Percentiles rank a stretch among this genome's conserved stretches.
phyloP scores from a whole-genome alignment of 2,797 vertebrate species.

The Sphenopsis melanotis region DNA sequence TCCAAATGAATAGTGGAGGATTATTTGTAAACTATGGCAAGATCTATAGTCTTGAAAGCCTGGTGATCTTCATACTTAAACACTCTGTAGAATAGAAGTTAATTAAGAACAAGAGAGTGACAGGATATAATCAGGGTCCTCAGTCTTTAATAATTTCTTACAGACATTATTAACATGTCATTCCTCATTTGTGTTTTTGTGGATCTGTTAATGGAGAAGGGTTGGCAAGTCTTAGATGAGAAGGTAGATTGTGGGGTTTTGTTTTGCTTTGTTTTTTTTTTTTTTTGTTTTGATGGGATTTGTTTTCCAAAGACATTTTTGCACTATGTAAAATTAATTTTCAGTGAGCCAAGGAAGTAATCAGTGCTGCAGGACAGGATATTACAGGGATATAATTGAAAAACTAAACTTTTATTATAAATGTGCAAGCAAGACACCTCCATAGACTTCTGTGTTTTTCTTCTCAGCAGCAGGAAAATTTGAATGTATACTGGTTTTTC shows the following conservation, averaged over 20 bases:
- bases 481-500: not conserved
- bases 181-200: not conserved
- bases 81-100: not conserved
- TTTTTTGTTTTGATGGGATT: not conserved
- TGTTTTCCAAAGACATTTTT: not conserved
- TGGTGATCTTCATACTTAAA: not conserved
- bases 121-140: not conserved
- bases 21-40: not conserved
- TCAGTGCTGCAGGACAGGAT: not conserved
- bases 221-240: not conserved
- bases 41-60: not conserved
- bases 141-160: not conserved
- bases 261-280: not conserved
- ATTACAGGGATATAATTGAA: not conserved
- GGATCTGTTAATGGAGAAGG: not conserved
- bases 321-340: not conserved
- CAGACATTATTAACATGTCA: not conserved
- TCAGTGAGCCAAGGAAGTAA: not conserved
- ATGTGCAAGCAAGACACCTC: not conserved
- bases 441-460: not conserved
- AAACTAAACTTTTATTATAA: slow-evolving; percentile 5
- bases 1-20: not conserved
- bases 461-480: not conserved
- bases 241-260: not conserved
- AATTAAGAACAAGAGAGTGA: not conserved